A percentile compares a stretch with the other conserved stretches of the same genome.
phyloP scores from a whole-genome alignment of 2,888 invertebrate genomes.

The Himalopsyche tibetana region DNA sequence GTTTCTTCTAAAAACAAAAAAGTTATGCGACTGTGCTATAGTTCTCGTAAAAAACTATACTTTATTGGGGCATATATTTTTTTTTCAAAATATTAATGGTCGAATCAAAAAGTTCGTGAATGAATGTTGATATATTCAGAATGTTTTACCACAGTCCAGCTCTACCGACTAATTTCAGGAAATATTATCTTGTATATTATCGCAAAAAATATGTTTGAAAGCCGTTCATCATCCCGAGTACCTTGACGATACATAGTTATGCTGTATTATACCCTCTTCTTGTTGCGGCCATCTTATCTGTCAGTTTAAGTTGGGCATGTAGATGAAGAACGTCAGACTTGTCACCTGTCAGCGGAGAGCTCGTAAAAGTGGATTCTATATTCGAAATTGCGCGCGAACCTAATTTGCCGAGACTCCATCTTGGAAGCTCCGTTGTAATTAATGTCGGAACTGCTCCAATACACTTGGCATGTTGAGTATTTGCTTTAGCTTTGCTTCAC shows the following conservation, averaged over 20 bases:
- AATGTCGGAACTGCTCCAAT: conserved; percentile 24
- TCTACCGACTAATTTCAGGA: too few species aligned
- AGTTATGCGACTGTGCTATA: too few species aligned
- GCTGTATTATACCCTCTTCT: neutral
- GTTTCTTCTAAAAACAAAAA: too few species aligned
- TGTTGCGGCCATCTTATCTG: conserved; percentile 31
- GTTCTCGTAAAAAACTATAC: too few species aligned
- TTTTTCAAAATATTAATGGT: too few species aligned
- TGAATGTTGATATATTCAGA: too few species aligned
- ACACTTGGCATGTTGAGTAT: conserved; percentile 32
- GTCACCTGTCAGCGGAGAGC: conserved; percentile 37
- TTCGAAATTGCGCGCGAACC: conserved; percentile 36
- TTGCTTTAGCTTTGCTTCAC: neutral
- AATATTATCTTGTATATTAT: too few species aligned
- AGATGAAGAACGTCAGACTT: conserved; percentile 31
- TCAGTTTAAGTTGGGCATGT: conserved; percentile 38
- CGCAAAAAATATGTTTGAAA: neutral
- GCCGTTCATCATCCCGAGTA: neutral
- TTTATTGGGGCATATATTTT: too few species aligned
- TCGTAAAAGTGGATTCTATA: conserved; percentile 22
- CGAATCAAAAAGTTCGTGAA: too few species aligned
- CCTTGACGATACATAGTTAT: neutral
- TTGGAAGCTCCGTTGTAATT: conserved; percentile 23
- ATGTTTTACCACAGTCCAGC: too few species aligned
- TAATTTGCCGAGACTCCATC: conserved; percentile 36